A percentile compares a stretch with the other conserved stretches of the same genome.
Conservation (phyloP, 2,797 vertebrate genomes). For the Antennarius maculatus region DNA sequence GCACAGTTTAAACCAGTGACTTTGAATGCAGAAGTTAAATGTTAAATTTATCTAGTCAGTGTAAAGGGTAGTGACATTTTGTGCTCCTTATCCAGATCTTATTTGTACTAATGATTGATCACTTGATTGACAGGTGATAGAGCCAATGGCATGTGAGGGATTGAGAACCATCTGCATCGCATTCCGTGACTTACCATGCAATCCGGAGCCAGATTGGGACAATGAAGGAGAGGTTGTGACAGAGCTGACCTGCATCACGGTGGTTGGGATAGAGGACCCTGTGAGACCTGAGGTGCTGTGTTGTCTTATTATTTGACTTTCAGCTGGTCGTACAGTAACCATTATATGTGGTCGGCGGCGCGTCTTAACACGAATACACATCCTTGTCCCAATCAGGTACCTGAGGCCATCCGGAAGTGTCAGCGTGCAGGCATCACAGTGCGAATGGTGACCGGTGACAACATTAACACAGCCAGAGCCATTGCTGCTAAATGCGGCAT, state of each 20-base stretch:
- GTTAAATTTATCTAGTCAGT: background rate
- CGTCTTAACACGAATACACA: constrained; percentile 6
- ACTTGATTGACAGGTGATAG: constrained; percentile 81
- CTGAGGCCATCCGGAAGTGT: constrained; percentile 90
- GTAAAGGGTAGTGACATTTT: background rate
- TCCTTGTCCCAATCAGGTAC: constrained; percentile 79
- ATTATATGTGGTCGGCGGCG: no score
- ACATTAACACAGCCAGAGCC: constrained; percentile 92
- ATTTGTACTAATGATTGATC: constrained; percentile 6
- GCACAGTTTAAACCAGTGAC: background rate
- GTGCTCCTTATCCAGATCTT: constrained; percentile 1
- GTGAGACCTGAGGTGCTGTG: constrained; percentile 86
- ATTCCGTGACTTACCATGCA: constrained; percentile 84
- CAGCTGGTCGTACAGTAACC: no score
- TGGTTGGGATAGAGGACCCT: constrained; percentile 95
- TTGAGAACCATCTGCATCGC: constrained; percentile 91
- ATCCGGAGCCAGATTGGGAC: constrained; percentile 90
- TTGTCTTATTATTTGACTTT: background rate
- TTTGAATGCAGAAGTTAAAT: background rate
- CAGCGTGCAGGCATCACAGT: constrained; percentile 93
- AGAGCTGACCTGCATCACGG: constrained; percentile 87
- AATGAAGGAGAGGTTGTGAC: constrained; percentile 87
- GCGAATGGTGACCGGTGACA: constrained; percentile 94
- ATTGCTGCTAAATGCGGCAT: constrained; percentile 93
- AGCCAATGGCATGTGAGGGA: constrained; percentile 93